A percentile compares a stretch with the other conserved stretches of the same genome.
Conservation (phyloP, 2,888 invertebrate species). For the Drosophila pegasa region DNA sequence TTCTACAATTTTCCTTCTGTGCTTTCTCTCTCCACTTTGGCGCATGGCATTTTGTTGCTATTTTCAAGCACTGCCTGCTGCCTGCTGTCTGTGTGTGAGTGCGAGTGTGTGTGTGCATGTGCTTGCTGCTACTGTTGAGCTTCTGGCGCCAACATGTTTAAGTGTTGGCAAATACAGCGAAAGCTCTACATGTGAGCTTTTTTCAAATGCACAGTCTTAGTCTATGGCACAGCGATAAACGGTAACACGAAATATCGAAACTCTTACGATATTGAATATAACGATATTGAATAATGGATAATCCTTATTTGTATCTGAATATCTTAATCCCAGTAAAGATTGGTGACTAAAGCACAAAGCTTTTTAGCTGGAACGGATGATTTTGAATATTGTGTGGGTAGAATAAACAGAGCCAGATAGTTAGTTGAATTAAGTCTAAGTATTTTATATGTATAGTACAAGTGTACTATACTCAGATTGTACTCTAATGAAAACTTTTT, state of each 20-base stretch:
- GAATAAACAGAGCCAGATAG: neutral
- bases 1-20: slow-evolving; percentile 50
- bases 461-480: too few relatives aligned
- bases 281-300: too few relatives aligned
- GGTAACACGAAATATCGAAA: neutral
- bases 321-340: too few relatives aligned
- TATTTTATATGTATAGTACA: too few relatives aligned
- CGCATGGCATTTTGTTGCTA: slow-evolving; percentile 46
- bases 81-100: neutral
- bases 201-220: slow-evolving; percentile 15
- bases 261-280: neutral
- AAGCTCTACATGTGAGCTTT: slow-evolving; percentile 22
- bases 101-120: neutral
- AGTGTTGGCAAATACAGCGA: slow-evolving; percentile 21
- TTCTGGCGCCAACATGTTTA: slow-evolving; percentile 49
- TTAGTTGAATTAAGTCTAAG: neutral
- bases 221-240: neutral
- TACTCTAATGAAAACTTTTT: too few relatives aligned
- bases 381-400: neutral
- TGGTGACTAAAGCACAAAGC: too few relatives aligned
- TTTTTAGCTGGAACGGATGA: neutral
- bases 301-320: too few relatives aligned
- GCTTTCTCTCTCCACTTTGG: slow-evolving; percentile 44
- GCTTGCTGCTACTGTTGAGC: slow-evolving; percentile 26
- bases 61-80: slow-evolving; percentile 49